These are phyloP conservation scores for Passer montanus DNA, from an alignment of 2,113 vertebrate genomes.

Conservation along the genomic window DNA sequence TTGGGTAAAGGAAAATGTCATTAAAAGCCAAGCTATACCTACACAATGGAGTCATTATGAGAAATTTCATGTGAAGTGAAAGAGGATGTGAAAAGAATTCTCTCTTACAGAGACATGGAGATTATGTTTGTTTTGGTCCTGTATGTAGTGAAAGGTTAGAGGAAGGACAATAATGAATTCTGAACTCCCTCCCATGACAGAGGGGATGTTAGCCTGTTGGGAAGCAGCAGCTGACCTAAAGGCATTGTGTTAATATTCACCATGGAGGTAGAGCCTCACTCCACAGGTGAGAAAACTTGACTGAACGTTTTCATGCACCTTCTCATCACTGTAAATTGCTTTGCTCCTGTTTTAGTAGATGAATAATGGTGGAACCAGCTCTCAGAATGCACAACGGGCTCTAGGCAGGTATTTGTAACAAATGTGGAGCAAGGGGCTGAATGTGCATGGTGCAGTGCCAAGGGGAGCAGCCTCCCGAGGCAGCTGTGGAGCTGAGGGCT, in stretches of 20 bases:
- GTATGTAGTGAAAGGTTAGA: slow-evolving; percentile 67
- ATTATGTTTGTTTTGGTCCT: slow-evolving; percentile 62
- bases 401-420: neutral
- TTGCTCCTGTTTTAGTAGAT: neutral
- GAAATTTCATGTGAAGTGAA: slow-evolving; percentile 70
- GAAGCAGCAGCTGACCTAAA: neutral
- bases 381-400: neutral
- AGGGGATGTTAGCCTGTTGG: neutral
- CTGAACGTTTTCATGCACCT: neutral
- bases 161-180: slow-evolving; percentile 47
- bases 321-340: neutral
- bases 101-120: slow-evolving; percentile 41
- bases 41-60: slow-evolving; percentile 65
- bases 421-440: neutral
- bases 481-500: neutral
- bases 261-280: neutral
- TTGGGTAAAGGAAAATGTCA: slow-evolving; percentile 22
- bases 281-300: neutral
- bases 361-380: neutral
- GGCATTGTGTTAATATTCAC: neutral
- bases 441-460: neutral
- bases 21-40: slow-evolving; percentile 30
- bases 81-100: slow-evolving; percentile 73
- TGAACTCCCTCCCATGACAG: slow-evolving; percentile 10
- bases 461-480: neutral